Evolutionary conservation across 37 sponge, comb jelly and placozoan genomes (phyloP).

Genomic region (Chondrosia reniformis): DNA sequence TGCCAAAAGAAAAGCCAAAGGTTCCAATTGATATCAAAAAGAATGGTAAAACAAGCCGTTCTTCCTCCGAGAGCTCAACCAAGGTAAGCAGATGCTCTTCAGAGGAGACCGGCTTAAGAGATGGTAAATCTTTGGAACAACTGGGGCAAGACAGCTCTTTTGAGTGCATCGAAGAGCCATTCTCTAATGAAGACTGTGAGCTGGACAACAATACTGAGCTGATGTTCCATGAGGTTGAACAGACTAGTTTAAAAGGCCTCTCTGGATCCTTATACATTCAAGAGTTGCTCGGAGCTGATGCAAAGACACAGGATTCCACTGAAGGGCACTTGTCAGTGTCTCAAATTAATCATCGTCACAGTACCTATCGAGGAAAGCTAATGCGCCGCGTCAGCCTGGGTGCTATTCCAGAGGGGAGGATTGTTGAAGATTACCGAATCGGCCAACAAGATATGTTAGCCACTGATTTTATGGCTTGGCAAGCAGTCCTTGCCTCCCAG

Average conservation of each 20-base stretch:
- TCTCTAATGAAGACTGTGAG: neutral
- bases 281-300: neutral
- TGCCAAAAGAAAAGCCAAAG: neutral
- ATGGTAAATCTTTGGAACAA: neutral
- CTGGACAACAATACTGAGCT: slow-evolving; percentile 10
- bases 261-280: neutral
- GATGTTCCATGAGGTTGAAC: slow-evolving; percentile 18
- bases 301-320: neutral
- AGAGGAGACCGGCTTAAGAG: neutral
- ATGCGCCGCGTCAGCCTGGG: slow-evolving; percentile 66
- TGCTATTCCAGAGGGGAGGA: slow-evolving; percentile 64
- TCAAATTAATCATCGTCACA: neutral
- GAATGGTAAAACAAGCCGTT: neutral
- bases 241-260: neutral
- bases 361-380: slow-evolving; percentile 11
- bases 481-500: neutral
- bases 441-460: neutral
- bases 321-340: too few species aligned
- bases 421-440: slow-evolving; percentile 36
- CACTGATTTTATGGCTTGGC: neutral
- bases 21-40: neutral
- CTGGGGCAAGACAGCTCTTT: neutral
- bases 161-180: neutral
- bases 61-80: neutral
- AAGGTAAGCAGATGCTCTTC: neutral